phyloP scores from a whole-genome alignment of 35 echinoderm and acorn worm species.

The Acanthaster planci region DNA sequence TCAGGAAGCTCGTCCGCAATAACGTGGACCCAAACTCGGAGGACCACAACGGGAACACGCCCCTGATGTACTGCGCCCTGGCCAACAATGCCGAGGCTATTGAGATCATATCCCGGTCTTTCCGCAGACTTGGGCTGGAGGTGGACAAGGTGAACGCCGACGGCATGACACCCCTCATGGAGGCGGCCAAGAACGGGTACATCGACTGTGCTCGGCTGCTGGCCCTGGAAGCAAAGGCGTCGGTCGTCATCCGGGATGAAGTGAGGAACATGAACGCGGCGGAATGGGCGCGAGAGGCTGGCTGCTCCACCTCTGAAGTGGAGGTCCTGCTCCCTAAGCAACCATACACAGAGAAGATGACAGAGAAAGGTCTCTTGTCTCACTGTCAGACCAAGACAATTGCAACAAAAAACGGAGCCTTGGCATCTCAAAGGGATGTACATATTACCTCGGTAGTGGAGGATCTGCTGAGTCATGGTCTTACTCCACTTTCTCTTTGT shows the following conservation, averaged over 20 bases:
- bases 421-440: too few relatives aligned
- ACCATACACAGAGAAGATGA: too few relatives aligned
- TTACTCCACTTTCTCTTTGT: too few relatives aligned
- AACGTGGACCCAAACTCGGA: constrained; percentile 91
- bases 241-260: constrained; percentile 55
- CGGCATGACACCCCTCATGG: constrained; percentile 77
- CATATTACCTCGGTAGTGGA: too few relatives aligned
- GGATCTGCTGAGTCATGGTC: too few relatives aligned
- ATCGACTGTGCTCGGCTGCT: constrained; percentile 69
- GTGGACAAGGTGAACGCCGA: constrained; percentile 81
- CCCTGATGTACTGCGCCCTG: constrained; percentile 69
- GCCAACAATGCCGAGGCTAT: constrained; percentile 65
- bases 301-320: constrained; percentile 64
- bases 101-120: constrained; percentile 72
- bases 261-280: constrained; percentile 77
- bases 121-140: constrained; percentile 74
- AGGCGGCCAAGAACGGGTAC: constrained; percentile 68
- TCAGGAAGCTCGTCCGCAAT: constrained; percentile 71
- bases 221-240: constrained; percentile 76
- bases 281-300: constrained; percentile 85
- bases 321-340: not conserved
- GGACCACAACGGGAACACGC: constrained; percentile 90
- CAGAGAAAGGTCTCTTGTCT: too few relatives aligned
- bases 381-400: too few relatives aligned
- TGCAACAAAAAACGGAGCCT: too few relatives aligned